Conservation (phyloP, 2,888 invertebrate genomes). For the Timema cristinae region DNA sequence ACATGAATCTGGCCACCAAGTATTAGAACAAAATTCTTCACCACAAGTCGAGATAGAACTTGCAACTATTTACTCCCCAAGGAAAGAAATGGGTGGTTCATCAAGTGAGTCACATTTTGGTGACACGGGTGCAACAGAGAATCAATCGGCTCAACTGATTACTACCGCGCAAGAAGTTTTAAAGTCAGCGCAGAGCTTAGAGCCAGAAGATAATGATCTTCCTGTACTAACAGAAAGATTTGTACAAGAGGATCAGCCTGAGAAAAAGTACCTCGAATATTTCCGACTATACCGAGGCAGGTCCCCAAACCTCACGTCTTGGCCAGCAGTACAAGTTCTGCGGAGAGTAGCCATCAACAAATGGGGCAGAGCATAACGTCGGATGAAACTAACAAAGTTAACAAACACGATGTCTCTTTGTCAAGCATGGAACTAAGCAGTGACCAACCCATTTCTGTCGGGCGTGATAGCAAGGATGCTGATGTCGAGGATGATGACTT, state of each 20-base stretch:
- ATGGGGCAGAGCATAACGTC: background rate
- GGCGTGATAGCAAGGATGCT: conserved; percentile 13
- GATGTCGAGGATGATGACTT: conserved; percentile 19
- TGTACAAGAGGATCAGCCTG: too few relatives aligned
- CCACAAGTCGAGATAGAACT: background rate
- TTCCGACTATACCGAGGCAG: too few relatives aligned
- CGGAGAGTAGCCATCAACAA: background rate
- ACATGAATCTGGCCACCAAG: too few relatives aligned
- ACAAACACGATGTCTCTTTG: background rate
- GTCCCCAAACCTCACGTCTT: background rate
- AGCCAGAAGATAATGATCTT: too few relatives aligned
- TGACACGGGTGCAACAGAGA: background rate
- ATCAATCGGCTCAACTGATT: background rate
- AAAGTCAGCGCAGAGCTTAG: background rate
- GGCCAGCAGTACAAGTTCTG: background rate
- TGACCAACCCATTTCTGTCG: conserved; percentile 19
- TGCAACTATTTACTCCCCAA: background rate
- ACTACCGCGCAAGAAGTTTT: background rate
- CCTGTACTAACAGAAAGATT: too few relatives aligned
- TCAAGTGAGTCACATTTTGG: background rate
- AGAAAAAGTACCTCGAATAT: too few relatives aligned
- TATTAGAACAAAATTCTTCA: background rate
- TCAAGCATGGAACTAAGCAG: conserved; percentile 11
- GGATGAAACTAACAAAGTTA: too few relatives aligned
- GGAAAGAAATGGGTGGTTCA: background rate